A percentile compares a stretch with the other conserved stretches of the same genome.
Evolutionary conservation across 2,113 vertebrate genomes (phyloP).

Genomic region (Onychostruthus taczanowskii): DNA sequence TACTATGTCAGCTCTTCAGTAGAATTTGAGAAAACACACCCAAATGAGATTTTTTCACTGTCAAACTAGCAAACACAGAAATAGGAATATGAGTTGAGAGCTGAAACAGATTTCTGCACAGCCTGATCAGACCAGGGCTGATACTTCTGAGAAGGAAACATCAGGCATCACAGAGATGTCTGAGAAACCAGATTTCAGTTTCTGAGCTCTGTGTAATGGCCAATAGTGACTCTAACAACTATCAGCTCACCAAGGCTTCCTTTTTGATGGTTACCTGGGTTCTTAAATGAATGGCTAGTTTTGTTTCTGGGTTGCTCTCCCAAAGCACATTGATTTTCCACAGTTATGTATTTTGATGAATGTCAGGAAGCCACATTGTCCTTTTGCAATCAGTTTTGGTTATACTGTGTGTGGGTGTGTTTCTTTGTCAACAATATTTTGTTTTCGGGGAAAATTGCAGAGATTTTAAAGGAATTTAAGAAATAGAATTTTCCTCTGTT

Average conservation of each 20-base stretch:
- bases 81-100: background rate
- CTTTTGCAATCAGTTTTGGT: background rate
- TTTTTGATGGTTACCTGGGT: background rate
- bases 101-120: background rate
- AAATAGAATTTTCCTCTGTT: background rate
- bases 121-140: background rate
- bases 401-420: accelerated
- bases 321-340: background rate
- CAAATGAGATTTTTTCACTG: background rate
- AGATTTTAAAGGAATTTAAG: background rate
- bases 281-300: background rate
- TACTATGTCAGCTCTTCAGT: background rate
- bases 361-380: background rate
- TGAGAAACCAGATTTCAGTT: background rate
- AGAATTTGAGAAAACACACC: background rate
- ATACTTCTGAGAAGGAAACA: background rate
- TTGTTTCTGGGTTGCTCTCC: background rate
- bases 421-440: background rate
- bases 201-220: accelerated
- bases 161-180: accelerated
- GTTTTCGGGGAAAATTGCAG: background rate
- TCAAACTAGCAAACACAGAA: background rate
- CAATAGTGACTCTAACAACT: accelerated
- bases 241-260: background rate
- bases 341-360: background rate